A percentile compares a stretch with the other conserved stretches of the same genome.
These are phyloP conservation scores for Cirrhinus molitorella DNA, from an alignment of 2,797 vertebrate genomes.

Conservation along the genomic window DNA sequence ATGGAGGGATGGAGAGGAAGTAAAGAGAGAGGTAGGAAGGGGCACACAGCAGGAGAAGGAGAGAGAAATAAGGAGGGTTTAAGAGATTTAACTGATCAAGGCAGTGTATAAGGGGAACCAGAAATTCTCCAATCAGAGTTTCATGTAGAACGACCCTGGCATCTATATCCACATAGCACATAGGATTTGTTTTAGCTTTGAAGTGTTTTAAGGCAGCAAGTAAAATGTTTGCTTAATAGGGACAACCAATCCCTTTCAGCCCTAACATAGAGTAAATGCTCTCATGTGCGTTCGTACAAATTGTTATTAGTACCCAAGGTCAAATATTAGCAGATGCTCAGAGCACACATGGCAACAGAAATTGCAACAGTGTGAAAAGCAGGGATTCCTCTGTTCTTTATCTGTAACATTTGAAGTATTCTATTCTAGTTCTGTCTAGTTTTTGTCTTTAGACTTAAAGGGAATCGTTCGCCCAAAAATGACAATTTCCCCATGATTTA, in stretches of 20 bases:
- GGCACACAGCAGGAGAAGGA: slow-evolving; percentile 19
- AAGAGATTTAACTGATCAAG: slow-evolving; percentile 44
- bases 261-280: neutral
- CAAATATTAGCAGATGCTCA: neutral
- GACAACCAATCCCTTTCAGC: neutral
- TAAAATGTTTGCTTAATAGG: slow-evolving; percentile 20
- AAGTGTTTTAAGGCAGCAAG: slow-evolving; percentile 19
- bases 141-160: neutral
- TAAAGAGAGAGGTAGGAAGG: slow-evolving; percentile 18
- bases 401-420: neutral
- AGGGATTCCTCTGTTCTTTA: neutral
- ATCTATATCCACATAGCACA: neutral
- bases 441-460: neutral
- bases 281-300: neutral
- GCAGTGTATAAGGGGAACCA: neutral
- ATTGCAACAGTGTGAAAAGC: neutral
- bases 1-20: slow-evolving; percentile 28
- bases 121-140: slow-evolving; percentile 16
- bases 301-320: neutral
- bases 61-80: slow-evolving; percentile 33
- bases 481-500: no score
- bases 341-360: neutral
- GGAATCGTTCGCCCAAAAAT: no score
- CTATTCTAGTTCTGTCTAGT: neutral
- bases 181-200: slow-evolving; percentile 2